Evolutionary conservation across 2,113 vertebrate species (phyloP).

Genomic region (Ginglymostoma cirratum): DNA sequence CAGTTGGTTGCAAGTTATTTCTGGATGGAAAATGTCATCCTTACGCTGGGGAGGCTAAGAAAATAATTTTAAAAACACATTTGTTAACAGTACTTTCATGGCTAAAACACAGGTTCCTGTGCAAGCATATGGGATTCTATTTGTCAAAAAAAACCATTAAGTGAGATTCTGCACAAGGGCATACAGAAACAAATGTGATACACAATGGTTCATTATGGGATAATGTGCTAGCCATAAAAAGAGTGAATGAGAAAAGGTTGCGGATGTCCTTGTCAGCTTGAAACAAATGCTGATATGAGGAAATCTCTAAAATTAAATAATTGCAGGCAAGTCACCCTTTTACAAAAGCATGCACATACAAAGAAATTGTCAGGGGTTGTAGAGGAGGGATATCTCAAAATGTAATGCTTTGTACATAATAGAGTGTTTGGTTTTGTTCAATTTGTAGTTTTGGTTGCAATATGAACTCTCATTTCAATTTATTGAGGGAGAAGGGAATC

Average conservation of each 20-base stretch:
- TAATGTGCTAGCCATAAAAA: not conserved
- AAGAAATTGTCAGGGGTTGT: too few relatives aligned
- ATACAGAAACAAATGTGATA: not conserved
- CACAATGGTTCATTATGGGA: not conserved
- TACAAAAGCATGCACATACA: too few relatives aligned
- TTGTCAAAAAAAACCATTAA: not conserved
- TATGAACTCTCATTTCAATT: too few relatives aligned
- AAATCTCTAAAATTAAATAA: not conserved
- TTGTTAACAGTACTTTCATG: not conserved
- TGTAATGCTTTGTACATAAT: too few relatives aligned
- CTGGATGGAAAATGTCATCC: not conserved
- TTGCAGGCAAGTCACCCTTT: too few relatives aligned
- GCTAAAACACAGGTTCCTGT: not conserved
- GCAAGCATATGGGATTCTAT: not conserved
- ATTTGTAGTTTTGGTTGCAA: too few relatives aligned
- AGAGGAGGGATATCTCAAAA: too few relatives aligned
- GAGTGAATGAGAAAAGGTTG: not conserved
- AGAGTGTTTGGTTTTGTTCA: too few relatives aligned
- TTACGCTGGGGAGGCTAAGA: not conserved
- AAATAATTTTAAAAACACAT: too few relatives aligned
- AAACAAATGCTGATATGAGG: too few relatives aligned
- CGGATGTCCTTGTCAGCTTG: too few relatives aligned
- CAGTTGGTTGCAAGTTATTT: not conserved
- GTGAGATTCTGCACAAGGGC: not conserved
- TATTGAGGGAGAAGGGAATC: too few relatives aligned